Evolutionary conservation across 2,113 vertebrate species (phyloP), one percentile per base, ranked within the genome.

Genomic region (Mesembrinibis cayennensis): DNA sequence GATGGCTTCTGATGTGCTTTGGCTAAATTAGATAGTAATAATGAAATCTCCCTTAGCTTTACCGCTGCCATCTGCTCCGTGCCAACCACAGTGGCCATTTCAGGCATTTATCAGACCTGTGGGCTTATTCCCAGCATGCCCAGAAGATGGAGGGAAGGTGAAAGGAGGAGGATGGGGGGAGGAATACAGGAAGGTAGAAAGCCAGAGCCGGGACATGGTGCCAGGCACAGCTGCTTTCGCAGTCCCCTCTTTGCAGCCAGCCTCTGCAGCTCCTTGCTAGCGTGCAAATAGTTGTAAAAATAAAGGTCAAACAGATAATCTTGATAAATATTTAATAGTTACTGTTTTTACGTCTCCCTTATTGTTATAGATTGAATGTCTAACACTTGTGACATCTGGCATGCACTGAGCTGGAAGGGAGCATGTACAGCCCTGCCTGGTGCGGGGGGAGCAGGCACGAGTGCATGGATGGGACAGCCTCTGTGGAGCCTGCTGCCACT

Each of bases 291-390:
- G 73, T 72, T 89, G 66, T 49, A 92, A 93, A 98, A 97, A 80
- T 73, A 97, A 97, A 97, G 91, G 89, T 96, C 79, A 87, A 86
- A 72, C 22, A 95, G 77, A 76, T 90, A 50, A 96, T 94, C 77
- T 72, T 93, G 88, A 95, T 97, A 96, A 97, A 97, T 97, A 97
- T 97, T 97, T 95, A 94, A 97, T 90, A 89, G 87, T 73, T 66
- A 52, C 91, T 89, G 83, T 13, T 91, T 95, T 94, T 88, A 84
- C 13, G 2, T 74, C 67, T 97, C 82, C 71, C 86, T 95, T 52
- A 40, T 58, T 94, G 66, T 62, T 96, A 26, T 17, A 93, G 81
- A 95, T 38, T 52, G 87, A 78, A 89, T 69, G 90, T 85, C 86
- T 93, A 47, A 89, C 52, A 18, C 79, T 13, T 55, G 47, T 86